Base-by-base conservation (phyloP, 2,113 vertebrate genomes). In the Rhombomys opimus region DNA sequence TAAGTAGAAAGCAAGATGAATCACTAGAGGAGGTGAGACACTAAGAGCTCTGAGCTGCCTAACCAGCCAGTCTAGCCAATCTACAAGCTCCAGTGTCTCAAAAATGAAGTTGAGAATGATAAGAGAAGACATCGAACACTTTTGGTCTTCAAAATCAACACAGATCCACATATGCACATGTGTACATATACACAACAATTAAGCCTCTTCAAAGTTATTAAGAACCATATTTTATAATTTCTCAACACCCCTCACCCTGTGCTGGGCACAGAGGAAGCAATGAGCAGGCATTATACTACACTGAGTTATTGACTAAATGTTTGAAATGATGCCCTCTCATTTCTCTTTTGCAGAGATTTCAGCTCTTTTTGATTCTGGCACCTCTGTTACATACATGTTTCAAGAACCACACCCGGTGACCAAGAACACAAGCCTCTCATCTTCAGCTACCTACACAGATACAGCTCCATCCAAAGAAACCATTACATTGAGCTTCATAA, bases 321-420 rank as follows among this genome's bases (percentile, higher is more conserved):
- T 67, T 97, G 20, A 61, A n/a, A 15, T 1, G 50, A 25, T 93
- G 22, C 5, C 84, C n/a, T 82, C 6, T 13, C 65, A 0, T 89
- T 97, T 76, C 12, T 97, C 30, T 68, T 32, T 68, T 32, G 76
- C 99, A 99, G 99, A 99, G 96, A 99, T 99, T 97, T 99, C 99
- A 30, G 99, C 99, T 85, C 98, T 99, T 97, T 99, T 99, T 97
- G 99, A 99, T 98, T 98, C 98, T 0, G 98, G 99, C 85, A 99
- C 99, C 77, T 99, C 99, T 0, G 97, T 99, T 97, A 99, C 99
- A 68, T 99, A 99, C 95, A 98, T 98, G 95, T 99, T 99, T 97
- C 99, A 99, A 98, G 99, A 99, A 95, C 99, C 99, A 7, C 99
- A 99, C 97, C 99, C 99, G 0, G 99, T 99, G 96, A 99, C 99